These are phyloP conservation scores for Hyperoplus lanceolatus DNA, from an alignment of 2,797 vertebrate species.

Conservation along the genomic window DNA sequence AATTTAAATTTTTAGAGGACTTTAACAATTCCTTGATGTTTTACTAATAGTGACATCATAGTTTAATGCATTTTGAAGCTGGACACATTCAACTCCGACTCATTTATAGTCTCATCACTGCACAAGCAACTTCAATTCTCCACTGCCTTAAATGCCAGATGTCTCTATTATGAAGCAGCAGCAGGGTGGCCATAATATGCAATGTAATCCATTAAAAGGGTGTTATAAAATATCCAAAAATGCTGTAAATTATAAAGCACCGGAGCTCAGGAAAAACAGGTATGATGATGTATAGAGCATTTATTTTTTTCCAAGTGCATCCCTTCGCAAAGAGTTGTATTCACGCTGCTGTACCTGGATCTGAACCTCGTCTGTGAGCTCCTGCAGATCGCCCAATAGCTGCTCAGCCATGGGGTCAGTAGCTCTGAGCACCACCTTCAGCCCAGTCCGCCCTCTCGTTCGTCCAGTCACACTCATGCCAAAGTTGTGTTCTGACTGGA, in stretches of 20 bases:
- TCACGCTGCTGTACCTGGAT: conserved; percentile 83
- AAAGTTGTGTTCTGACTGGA: conserved; percentile 90
- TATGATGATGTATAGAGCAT: neutral
- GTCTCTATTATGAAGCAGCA: conserved; percentile 31
- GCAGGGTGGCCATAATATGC: conserved; percentile 19
- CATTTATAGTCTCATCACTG: conserved; percentile 71
- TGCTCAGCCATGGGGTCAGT: conserved; percentile 74
- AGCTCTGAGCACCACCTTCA: conserved; percentile 84
- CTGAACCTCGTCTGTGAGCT: conserved; percentile 87
- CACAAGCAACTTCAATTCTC: conserved; percentile 38
- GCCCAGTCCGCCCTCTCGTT: conserved; percentile 84
- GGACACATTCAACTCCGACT: conserved; percentile 58
- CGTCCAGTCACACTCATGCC: conserved; percentile 85
- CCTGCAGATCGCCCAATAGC: conserved; percentile 69
- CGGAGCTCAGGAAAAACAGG: conserved; percentile 9
- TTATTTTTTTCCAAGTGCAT: neutral
- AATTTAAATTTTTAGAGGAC: conserved; percentile 54
- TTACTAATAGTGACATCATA: conserved; percentile 51
- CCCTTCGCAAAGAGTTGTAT: neutral
- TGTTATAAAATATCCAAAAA: conserved; percentile 27
- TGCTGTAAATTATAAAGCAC: neutral
- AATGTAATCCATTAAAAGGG: conserved; percentile 11
- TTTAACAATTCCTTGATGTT: conserved; percentile 67
- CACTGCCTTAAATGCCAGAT: conserved; percentile 34
- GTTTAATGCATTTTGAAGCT: conserved; percentile 67